Evolutionary conservation across 2,888 invertebrate genomes (phyloP).

Genomic region (Oscheius sp.): DNA sequence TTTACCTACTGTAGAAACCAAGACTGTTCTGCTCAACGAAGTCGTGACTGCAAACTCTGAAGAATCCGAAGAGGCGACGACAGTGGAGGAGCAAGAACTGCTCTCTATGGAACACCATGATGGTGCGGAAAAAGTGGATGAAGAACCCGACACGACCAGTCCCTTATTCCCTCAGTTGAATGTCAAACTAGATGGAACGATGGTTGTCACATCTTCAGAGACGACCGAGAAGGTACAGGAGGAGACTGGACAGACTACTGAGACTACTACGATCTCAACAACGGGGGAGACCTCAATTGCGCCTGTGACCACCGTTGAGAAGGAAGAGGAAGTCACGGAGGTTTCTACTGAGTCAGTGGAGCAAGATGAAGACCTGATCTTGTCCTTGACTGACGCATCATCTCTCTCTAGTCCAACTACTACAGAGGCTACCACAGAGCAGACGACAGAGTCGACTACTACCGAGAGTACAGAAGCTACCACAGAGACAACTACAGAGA

Average conservation of each 20-base stretch:
- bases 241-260: constrained; percentile 10
- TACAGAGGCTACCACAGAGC: not conserved
- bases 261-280: constrained; percentile 11
- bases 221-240: not conserved
- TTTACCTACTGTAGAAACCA: not conserved
- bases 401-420: not conserved
- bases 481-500: constrained; percentile 10
- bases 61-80: constrained; percentile 18
- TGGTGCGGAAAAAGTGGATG: constrained; percentile 5
- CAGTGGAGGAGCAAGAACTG: not conserved
- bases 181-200: constrained; percentile 5
- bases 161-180: constrained; percentile 13
- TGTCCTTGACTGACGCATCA: not conserved
- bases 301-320: not conserved
- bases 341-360: not conserved
- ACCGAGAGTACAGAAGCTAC: not conserved
- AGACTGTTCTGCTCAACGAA: not conserved
- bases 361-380: too few relatives aligned
- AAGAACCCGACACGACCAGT: not conserved
- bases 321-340: not conserved
- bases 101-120: constrained; percentile 3
- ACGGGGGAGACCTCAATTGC: not conserved
- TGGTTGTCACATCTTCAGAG: constrained; percentile 8
- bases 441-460: not conserved
- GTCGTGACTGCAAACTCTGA: constrained; percentile 20